phyloP scores from a whole-genome alignment of 2,888 invertebrate species.

The Plebejus anna region DNA sequence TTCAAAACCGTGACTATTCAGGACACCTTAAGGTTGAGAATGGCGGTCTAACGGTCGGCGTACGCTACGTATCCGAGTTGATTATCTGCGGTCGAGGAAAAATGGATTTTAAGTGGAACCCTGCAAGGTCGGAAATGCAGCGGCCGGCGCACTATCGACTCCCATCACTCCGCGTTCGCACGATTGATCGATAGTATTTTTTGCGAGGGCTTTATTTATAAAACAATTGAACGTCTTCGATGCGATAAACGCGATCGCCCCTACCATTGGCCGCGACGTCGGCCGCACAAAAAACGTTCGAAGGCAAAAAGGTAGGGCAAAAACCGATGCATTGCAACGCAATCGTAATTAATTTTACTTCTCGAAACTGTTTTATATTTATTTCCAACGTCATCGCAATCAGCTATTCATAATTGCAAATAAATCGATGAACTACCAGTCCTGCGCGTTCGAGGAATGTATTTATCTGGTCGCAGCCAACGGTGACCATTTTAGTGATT shows the following conservation, averaged over 20 bases:
- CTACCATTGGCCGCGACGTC: constrained; percentile 58
- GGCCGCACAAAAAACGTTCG: constrained; percentile 46
- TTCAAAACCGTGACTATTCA: constrained; percentile 44
- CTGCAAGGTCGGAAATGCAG: constrained; percentile 44
- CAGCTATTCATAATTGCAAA: constrained; percentile 37
- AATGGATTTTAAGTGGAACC: constrained; percentile 44
- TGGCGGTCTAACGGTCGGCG: constrained; percentile 38
- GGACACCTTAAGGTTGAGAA: constrained; percentile 44
- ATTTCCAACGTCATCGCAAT: constrained; percentile 35
- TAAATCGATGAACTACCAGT: constrained; percentile 35
- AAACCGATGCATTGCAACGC: constrained; percentile 41
- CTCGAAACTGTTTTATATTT: constrained; percentile 41
- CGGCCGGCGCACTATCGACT: constrained; percentile 52
- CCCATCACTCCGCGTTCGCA: constrained; percentile 74
- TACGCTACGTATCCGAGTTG: constrained; percentile 43
- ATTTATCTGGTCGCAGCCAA: constrained; percentile 30
- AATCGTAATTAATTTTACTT: constrained; percentile 43
- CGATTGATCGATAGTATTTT: constrained; percentile 80
- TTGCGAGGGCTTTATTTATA: constrained; percentile 76
- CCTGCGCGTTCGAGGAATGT: constrained; percentile 33
- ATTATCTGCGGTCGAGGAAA: constrained; percentile 38
- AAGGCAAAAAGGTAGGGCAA: constrained; percentile 42
- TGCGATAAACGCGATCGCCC: constrained; percentile 67
- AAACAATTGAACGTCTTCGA: constrained; percentile 74
- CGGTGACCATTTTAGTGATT: constrained; percentile 25